Base-by-base conservation (phyloP, 2,888 invertebrate species). In the Cremastinae sp. region DNA sequence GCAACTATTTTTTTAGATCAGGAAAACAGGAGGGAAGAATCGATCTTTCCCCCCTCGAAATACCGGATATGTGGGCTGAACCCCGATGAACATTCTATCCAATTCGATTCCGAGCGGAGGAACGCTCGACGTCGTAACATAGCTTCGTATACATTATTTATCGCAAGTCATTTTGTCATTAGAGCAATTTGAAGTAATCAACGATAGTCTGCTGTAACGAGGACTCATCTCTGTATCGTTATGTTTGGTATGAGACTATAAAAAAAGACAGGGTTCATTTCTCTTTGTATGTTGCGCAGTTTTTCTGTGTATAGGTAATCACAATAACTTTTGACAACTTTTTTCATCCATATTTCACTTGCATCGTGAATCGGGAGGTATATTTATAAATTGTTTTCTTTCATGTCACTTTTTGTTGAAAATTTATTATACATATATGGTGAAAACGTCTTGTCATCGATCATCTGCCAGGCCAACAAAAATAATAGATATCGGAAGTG, bases 1-100 rank as follows among this genome's bases (percentile, higher is more conserved):
- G 59, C 64, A 82, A 78, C 81, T 81, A 85, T 86, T 86, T 86
- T 84, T 65, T 86, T 85, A 69, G 80, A 86, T 81, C 86, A 86
- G 86, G 86, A 83, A 80, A 86, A 81, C 80, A 86, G 86, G 79
- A 86, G 49, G 36, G 22, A 34, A 58, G 34, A 22, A 28, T 8
- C 34, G 49, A 43, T 38, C n/a, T 34, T 20, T 20, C 22, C 20
- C 14, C 28, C 18, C 51, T 51, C 22, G 54, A 28, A 8, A 59
- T 51, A 72, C 66, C 73, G 75, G 70, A 78, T 66, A 58, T 51
- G 71, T 75, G 58, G 51, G 66, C 38, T 71, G 64, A 8, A 53
- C 47, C 65, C 64, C 45, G 51, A 61, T 56, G 14, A 36, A 47
- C 69, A 49, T 58, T 49, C 58, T 2, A 14, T 54, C 28, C 28